Evolutionary conservation across 2,797 vertebrate genomes (phyloP).

Genomic region (Alca torda): DNA sequence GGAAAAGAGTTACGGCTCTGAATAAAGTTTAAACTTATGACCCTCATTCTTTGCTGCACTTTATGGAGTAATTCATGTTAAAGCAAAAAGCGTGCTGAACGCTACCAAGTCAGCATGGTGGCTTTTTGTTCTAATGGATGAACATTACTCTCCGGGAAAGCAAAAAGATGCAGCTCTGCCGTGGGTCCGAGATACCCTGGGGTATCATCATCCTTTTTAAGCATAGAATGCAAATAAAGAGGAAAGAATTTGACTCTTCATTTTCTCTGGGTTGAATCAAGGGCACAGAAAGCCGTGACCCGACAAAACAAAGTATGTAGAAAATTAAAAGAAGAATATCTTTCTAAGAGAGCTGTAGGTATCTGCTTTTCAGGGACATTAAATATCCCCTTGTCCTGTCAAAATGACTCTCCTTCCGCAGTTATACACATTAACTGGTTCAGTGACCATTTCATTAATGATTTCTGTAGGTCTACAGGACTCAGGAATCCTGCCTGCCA

Average conservation of each 20-base stretch:
- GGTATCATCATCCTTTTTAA: neutral
- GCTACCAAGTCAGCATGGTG: neutral
- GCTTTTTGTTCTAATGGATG: neutral
- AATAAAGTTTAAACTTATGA: neutral
- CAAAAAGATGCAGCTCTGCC: neutral
- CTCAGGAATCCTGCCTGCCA: neutral
- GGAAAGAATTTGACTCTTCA: neutral
- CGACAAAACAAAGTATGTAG: accelerated
- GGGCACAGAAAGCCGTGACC: neutral
- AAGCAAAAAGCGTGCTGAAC: neutral
- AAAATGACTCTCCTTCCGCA: neutral
- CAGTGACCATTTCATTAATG: neutral
- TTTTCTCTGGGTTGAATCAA: neutral
- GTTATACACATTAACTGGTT: neutral
- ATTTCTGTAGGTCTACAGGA: neutral
- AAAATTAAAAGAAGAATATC: neutral
- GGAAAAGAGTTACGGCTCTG: neutral
- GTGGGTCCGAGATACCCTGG: neutral
- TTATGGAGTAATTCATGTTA: neutral
- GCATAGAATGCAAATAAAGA: neutral
- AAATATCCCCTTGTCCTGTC: neutral
- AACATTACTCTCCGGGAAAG: neutral
- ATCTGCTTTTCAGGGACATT: neutral
- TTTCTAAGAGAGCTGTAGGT: neutral
- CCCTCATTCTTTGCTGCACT: neutral